phyloP scores from a whole-genome alignment of 1,140 invertebrate genomes.

The Theocolax elegans region DNA sequence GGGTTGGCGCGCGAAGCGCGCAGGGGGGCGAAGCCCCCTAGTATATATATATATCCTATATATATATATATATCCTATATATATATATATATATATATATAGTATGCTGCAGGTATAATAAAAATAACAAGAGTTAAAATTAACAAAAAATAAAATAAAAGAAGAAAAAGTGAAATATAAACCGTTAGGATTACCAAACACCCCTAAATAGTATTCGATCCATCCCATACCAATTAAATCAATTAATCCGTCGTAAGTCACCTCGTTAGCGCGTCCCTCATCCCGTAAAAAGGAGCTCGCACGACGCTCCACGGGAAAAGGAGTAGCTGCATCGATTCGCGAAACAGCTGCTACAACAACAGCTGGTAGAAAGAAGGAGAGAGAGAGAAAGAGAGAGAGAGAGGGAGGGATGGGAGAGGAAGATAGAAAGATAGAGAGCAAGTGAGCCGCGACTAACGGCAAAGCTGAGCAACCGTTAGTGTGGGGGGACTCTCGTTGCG shows the following conservation, averaged over 20 bases:
- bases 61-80: too few relatives aligned
- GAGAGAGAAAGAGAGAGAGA: neutral
- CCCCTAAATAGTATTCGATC: too few relatives aligned
- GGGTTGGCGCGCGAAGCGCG: too few relatives aligned
- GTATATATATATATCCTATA: too few relatives aligned
- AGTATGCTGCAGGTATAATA: too few relatives aligned
- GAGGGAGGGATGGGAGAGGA: neutral
- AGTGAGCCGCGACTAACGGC: conserved; percentile 5
- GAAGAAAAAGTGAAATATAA: neutral
- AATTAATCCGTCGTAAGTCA: neutral
- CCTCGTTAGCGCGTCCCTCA: neutral
- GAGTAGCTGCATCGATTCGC: neutral
- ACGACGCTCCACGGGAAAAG: too few relatives aligned
- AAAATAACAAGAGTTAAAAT: too few relatives aligned
- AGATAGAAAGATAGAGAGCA: neutral
- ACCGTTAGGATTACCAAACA: too few relatives aligned
- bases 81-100: too few relatives aligned
- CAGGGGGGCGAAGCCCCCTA: too few relatives aligned
- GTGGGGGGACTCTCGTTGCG: neutral
- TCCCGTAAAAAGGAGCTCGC: neutral
- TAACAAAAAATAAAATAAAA: too few relatives aligned
- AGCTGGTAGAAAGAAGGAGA: neutral
- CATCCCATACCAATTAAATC: neutral
- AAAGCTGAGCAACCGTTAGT: conserved; percentile 15
- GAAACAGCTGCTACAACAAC: neutral